phyloP scores from a whole-genome alignment of 2,797 vertebrate species.

The Ficedula albicollis region DNA sequence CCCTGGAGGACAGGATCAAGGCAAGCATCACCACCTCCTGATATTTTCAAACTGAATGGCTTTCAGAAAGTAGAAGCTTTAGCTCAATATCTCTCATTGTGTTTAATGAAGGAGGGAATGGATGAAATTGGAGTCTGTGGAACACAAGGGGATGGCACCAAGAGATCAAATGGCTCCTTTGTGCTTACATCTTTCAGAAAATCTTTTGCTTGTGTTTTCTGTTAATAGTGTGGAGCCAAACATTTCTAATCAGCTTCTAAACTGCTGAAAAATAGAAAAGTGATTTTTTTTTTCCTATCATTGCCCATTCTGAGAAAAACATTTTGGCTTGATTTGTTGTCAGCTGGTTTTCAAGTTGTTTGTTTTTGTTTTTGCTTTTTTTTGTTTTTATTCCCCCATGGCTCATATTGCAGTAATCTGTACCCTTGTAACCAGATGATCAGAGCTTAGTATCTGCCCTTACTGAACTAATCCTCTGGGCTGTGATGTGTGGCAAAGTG shows the following conservation, averaged over 20 bases:
- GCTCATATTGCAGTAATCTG: neutral
- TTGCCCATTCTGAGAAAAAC: neutral
- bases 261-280: neutral
- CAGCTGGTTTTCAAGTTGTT: neutral
- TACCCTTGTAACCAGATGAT: neutral
- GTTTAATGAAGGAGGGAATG: neutral
- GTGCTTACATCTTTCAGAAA: neutral
- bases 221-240: neutral
- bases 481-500: neutral
- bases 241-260: neutral
- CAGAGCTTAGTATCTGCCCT: neutral
- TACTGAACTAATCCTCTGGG: neutral
- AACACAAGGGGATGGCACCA: neutral
- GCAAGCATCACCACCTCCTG: neutral
- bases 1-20: neutral
- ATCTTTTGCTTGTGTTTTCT: neutral
- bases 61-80: neutral
- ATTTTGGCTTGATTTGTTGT: neutral
- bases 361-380: too few species aligned
- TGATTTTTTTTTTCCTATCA: neutral
- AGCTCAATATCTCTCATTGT: neutral
- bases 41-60: neutral
- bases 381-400: rapidly evolving
- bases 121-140: neutral
- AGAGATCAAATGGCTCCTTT: neutral